Evolutionary conservation across 2,113 vertebrate genomes (phyloP).

Genomic region (Pelobates fuscus): DNA sequence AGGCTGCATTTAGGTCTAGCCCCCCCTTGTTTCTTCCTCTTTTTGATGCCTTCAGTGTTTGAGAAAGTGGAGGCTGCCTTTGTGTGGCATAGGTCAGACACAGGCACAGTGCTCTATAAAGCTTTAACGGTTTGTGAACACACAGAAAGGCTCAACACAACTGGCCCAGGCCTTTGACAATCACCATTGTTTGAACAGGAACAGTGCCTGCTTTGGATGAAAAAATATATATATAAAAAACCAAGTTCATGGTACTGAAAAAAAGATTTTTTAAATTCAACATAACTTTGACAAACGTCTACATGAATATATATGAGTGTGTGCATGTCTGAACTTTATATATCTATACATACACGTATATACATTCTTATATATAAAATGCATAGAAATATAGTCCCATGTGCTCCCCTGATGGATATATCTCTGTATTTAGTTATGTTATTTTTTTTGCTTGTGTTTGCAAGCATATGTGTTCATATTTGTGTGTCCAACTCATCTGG

Average conservation of each 20-base stretch:
- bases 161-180: conserved; percentile 64
- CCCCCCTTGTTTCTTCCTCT: not conserved
- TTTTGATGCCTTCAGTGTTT: conserved; percentile 38
- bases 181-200: conserved; percentile 65
- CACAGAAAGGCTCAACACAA: conserved; percentile 65
- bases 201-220: conserved; percentile 56
- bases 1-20: conserved; percentile 13
- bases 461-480: too few relatives aligned
- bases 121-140: conserved; percentile 77
- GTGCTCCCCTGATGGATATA: too few relatives aligned
- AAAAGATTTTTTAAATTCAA: conserved; percentile 37
- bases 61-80: conserved; percentile 68
- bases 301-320: not conserved
- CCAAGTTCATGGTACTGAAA: conserved; percentile 77
- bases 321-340: not conserved
- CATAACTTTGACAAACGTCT: not conserved
- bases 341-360: not conserved
- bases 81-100: conserved; percentile 73
- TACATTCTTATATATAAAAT: not conserved
- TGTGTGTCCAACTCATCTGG: too few relatives aligned
- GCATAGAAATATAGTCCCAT: not conserved
- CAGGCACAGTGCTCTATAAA: conserved; percentile 71
- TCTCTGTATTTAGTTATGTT: too few relatives aligned
- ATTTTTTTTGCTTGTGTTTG: too few relatives aligned
- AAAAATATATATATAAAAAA: conserved; percentile 51